These are phyloP conservation scores for Hylomyscus alleni DNA, from an alignment of 2,797 vertebrate species.

Conservation along the genomic window DNA sequence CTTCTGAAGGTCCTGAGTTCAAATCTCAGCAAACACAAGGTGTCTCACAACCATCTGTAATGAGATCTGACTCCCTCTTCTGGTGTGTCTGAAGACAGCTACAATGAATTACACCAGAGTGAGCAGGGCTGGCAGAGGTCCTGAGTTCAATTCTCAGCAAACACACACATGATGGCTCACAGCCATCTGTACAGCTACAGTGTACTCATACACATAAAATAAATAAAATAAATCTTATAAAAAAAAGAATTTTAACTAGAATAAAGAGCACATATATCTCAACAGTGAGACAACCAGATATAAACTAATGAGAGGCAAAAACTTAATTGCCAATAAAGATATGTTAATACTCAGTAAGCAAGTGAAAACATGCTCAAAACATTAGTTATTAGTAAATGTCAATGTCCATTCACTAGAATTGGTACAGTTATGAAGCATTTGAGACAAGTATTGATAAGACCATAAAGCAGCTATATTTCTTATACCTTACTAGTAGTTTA, in stretches of 20 bases:
- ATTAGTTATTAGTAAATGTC: neutral
- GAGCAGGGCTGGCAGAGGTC: too few relatives aligned
- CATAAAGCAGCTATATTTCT: neutral
- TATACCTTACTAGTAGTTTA: neutral
- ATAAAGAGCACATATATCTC: constrained; percentile 3
- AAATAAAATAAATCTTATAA: too few relatives aligned
- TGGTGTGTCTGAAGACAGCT: too few relatives aligned
- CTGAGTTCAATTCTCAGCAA: too few relatives aligned
- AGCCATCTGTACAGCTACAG: too few relatives aligned
- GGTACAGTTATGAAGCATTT: neutral
- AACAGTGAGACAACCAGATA: neutral
- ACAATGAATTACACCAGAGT: too few relatives aligned
- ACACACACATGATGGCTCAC: too few relatives aligned
- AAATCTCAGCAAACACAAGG: too few relatives aligned
- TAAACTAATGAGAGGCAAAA: neutral
- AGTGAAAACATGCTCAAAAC: neutral
- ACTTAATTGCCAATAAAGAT: neutral
- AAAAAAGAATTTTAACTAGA: neutral
- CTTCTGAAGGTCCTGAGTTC: too few relatives aligned
- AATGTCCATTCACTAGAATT: neutral
- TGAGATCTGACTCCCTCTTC: too few relatives aligned
- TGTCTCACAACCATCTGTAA: too few relatives aligned
- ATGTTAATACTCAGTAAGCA: neutral
- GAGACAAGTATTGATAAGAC: neutral
- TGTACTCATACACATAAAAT: too few relatives aligned